Evolutionary conservation across 2,888 invertebrate genomes (phyloP).

Genomic region (Agrotis exclamationis): DNA sequence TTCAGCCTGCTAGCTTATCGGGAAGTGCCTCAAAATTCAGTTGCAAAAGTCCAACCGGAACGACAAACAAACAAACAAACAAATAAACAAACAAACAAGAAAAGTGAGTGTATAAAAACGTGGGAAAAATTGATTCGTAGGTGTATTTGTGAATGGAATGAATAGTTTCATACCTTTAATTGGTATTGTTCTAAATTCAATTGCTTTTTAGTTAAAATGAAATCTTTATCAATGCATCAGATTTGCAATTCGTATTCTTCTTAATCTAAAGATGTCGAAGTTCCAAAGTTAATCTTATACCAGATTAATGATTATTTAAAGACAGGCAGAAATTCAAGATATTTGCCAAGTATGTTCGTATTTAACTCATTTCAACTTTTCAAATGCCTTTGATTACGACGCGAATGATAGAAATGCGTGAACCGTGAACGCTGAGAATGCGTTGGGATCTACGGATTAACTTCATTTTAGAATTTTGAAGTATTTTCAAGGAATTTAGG

Average conservation of each 20-base stretch:
- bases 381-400: slow-evolving; percentile 1
- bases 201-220: slow-evolving; percentile 3
- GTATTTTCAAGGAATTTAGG: slow-evolving; percentile 20
- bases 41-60: no score
- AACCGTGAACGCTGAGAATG: slow-evolving; percentile 35
- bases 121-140: no score
- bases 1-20: no score
- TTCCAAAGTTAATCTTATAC: slow-evolving; percentile 15
- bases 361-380: slow-evolving; percentile 16
- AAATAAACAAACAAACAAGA: no score
- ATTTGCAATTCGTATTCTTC: slow-evolving; percentile 11
- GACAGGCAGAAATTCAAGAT: neutral
- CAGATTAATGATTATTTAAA: slow-evolving; percentile 18
- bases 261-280: slow-evolving; percentile 8
- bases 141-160: slow-evolving; percentile 3
- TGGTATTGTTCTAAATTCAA: slow-evolving; percentile 1
- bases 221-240: neutral
- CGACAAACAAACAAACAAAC: no score
- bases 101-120: no score
- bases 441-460: slow-evolving; percentile 27
- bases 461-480: slow-evolving; percentile 29
- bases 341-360: slow-evolving; percentile 6
- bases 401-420: slow-evolving; percentile 17
- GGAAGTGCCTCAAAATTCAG: no score
- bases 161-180: neutral